phyloP scores from a whole-genome alignment of 2,888 invertebrate genomes.

The Limnephilus auricula region DNA sequence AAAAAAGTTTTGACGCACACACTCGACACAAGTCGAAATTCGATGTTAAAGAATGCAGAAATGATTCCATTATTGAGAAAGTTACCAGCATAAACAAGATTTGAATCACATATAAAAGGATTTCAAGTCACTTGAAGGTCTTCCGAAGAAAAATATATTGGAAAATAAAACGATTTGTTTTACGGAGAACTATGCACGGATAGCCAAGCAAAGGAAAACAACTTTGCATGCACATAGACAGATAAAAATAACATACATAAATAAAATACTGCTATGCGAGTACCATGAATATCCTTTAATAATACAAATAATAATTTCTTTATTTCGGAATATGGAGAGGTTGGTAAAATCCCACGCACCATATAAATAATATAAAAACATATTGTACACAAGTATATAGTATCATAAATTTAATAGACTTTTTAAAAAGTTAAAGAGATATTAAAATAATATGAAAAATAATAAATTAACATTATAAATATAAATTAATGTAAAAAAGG shows the following conservation, averaged over 20 bases:
- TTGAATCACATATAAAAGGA: constrained; percentile 48
- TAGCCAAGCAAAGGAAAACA: background rate
- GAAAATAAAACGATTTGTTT: constrained; percentile 16
- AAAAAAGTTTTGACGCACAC: constrained; percentile 40
- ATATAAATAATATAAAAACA: no score
- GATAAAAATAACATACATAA: background rate
- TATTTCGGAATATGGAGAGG: no score
- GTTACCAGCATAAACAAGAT: constrained; percentile 52
- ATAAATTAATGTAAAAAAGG: no score
- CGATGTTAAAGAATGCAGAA: constrained; percentile 57
- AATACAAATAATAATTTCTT: no score
- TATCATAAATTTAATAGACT: no score
- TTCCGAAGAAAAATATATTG: constrained; percentile 39
- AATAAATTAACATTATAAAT: no score
- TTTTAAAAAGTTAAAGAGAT: no score
- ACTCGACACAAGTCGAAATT: constrained; percentile 31
- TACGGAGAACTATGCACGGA: background rate
- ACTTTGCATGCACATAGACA: background rate
- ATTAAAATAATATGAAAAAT: no score
- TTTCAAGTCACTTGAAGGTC: constrained; percentile 42
- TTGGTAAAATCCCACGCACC: no score
- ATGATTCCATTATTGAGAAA: constrained; percentile 56
- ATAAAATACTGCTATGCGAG: background rate
- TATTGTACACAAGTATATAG: no score
- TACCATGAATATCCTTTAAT: background rate